These are phyloP conservation scores for Microplitis mediator DNA, from an alignment of 1,140 invertebrate species.

Conservation along the genomic window DNA sequence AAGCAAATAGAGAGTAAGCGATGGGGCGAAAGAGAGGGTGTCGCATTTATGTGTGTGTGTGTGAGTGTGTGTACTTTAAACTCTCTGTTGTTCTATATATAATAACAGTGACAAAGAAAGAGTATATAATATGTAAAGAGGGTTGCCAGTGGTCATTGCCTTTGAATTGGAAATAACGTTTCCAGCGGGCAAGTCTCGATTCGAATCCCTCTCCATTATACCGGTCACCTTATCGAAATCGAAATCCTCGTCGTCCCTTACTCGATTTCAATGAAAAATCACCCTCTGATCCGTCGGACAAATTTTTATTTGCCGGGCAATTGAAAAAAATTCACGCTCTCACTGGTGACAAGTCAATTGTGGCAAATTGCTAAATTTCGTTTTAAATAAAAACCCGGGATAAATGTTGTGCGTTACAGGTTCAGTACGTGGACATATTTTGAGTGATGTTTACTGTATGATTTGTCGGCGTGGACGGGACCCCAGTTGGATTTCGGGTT, in stretches of 20 bases:
- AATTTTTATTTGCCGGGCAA: not conserved
- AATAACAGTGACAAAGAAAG: slow-evolving; percentile 1
- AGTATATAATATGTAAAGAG: slow-evolving; percentile 1
- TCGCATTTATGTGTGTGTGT: slow-evolving; percentile 25
- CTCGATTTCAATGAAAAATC: not conserved
- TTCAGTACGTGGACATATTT: too few species aligned
- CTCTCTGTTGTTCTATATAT: not conserved
- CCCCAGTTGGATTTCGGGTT: too few species aligned
- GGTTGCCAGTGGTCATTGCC: slow-evolving; percentile 54
- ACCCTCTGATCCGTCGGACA: not conserved
- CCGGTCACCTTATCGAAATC: slow-evolving; percentile 14
- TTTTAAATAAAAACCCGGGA: too few species aligned
- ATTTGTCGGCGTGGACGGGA: not conserved
- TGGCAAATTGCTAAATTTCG: too few species aligned
- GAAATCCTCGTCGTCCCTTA: not conserved
- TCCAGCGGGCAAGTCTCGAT: slow-evolving; percentile 51
- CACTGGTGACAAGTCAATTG: too few species aligned
- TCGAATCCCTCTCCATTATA: slow-evolving; percentile 40
- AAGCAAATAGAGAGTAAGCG: slow-evolving; percentile 54
- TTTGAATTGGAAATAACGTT: slow-evolving; percentile 61
- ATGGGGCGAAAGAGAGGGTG: slow-evolving; percentile 26
- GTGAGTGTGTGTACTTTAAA: slow-evolving; percentile 12
- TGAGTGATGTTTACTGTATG: not conserved
- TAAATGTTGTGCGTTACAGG: too few species aligned
- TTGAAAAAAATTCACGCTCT: not conserved